Conservation (phyloP, 2,113 vertebrate genomes). For the Carassius auratus region DNA sequence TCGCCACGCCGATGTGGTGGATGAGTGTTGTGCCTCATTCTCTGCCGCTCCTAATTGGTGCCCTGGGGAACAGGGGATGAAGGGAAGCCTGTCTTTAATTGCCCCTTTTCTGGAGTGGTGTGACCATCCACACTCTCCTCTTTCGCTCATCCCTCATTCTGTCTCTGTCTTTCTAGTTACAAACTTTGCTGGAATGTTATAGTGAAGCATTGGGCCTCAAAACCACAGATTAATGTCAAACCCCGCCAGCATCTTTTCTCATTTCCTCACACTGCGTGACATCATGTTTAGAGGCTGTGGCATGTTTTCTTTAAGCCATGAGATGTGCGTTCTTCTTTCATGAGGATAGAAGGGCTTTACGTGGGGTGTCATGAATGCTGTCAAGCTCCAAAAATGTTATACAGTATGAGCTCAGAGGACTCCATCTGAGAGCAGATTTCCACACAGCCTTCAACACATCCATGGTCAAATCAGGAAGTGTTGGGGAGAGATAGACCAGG, state of each 20-base stretch:
- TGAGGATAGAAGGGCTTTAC: neutral
- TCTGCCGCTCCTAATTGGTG: constrained; percentile 63
- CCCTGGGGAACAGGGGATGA: constrained; percentile 57
- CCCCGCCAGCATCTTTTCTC: constrained; percentile 47
- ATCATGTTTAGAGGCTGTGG: constrained; percentile 48
- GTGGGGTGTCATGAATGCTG: constrained; percentile 8
- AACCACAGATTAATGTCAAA: constrained; percentile 60
- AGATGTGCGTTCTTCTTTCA: constrained; percentile 27
- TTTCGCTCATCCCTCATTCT: constrained; percentile 38
- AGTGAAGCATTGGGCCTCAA: constrained; percentile 48
- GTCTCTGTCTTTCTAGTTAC: constrained; percentile 45
- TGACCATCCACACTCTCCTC: constrained; percentile 56
- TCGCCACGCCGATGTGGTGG: constrained; percentile 48
- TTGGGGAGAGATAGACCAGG: neutral
- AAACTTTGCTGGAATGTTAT: constrained; percentile 39
- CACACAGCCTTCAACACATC: neutral
- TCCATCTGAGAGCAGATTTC: constrained; percentile 9
- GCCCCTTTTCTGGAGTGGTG: constrained; percentile 60
- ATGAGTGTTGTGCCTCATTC: constrained; percentile 61
- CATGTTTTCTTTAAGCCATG: constrained; percentile 14
- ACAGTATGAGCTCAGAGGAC: neutral
- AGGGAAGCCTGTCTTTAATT: constrained; percentile 62
- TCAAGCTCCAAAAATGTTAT: neutral
- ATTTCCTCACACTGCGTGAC: constrained; percentile 43
- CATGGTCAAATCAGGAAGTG: constrained; percentile 23